Base-by-base conservation (phyloP, 1,140 invertebrate species). In the Homalodisca vitripennis region DNA sequence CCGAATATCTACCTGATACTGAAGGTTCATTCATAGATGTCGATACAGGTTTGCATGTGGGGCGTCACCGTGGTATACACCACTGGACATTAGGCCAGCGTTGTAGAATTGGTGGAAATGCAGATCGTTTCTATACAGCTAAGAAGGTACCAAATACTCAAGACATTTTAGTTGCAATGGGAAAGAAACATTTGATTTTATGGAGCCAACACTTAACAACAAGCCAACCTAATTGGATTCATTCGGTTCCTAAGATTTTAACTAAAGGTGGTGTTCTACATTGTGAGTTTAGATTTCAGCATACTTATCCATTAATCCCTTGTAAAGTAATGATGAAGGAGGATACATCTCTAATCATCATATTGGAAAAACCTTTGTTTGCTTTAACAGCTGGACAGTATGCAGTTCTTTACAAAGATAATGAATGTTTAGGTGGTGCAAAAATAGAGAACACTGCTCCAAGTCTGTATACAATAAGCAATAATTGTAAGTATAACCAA, bases 81-180 rank as follows among this genome's bases (percentile, higher is more conserved):
- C 86, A 92, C 72, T 97, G 90, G 90, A 98, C 95, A 12, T 74
- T 97, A 67, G 95, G 97, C n/a, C 95, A 98, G 82, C 83, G 90
- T 75, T 88, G 89, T 73, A 81, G 81, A 53, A 76, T 94, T 1
- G 73, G 77, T 27, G 87, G 87, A 24, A 77, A 74, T 17, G 70
- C 81, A 48, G 76, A 83, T 68, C 78, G 87, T 17, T 92, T 88
- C 77, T 98, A 87, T 83, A 83, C 94, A 41, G 89, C 84, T 62
- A 82, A 85, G 41, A 93, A 95, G 79, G 82, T 92, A 78, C 70
- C 82, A 0, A 55, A 81, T 22, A 88, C 84, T 27, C 90, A 93
- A 75, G 83, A 86, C 70, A 93, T 98, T 70, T 87, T 87, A 80
- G 92, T 95, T 77, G 90, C 86, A 13, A 72, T 84, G 69, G 92